phyloP scores from a whole-genome alignment of 1,140 invertebrate species.

The Megalonaias nervosa region DNA sequence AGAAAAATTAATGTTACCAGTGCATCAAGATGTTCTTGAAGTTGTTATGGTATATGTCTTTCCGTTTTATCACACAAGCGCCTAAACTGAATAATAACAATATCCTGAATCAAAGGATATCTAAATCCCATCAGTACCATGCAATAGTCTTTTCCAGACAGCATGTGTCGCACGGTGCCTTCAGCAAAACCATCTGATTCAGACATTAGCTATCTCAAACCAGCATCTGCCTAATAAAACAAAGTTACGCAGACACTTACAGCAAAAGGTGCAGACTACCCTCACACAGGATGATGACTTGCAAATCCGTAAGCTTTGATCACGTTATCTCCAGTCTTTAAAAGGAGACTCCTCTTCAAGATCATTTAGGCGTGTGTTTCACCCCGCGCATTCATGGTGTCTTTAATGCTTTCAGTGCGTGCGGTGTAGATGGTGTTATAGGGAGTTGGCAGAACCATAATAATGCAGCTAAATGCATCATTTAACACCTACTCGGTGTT shows the following conservation, averaged over 20 bases:
- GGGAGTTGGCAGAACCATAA: no score
- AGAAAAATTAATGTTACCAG: no score
- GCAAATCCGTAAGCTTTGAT: background rate
- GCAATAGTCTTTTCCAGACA: conserved; percentile 29
- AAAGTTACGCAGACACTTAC: background rate
- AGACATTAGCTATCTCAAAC: conserved; percentile 1
- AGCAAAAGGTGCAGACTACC: conserved; percentile 22
- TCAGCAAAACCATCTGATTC: conserved; percentile 22
- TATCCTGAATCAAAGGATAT: background rate
- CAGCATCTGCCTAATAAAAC: conserved; percentile 7
- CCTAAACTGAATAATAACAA: conserved; percentile 11
- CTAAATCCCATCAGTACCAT: no score
- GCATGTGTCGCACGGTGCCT: conserved; percentile 12
- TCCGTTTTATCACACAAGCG: background rate
- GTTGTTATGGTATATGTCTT: no score
- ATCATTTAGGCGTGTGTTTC: conserved; percentile 1
- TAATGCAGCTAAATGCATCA: no score
- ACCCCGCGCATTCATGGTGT: background rate
- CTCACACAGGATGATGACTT: conserved; percentile 9
- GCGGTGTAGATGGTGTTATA: no score
- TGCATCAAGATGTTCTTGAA: no score
- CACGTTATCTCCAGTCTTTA: conserved; percentile 23
- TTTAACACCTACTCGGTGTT: no score
- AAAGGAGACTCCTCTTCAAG: conserved; percentile 17
- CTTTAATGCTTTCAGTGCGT: no score